A percentile compares a stretch with the other conserved stretches of the same genome.
These are phyloP conservation scores for Epinotia demarniana DNA, from an alignment of 2,888 invertebrate species.

Conservation along the genomic window DNA sequence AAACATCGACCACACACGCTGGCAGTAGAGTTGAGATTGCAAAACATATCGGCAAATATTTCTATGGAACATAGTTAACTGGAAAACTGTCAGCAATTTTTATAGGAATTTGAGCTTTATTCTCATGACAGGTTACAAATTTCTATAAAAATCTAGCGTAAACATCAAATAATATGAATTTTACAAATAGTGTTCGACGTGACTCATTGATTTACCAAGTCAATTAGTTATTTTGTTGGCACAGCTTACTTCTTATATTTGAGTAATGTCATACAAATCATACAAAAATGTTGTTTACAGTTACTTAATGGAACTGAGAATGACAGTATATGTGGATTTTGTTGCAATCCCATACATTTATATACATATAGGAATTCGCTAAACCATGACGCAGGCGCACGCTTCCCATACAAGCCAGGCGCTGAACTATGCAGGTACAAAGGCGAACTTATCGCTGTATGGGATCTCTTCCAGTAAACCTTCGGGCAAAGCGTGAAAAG, in stretches of 20 bases:
- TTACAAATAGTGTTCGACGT: neutral
- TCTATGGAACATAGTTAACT: constrained; percentile 1
- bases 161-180: neutral
- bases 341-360: constrained; percentile 4
- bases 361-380: neutral
- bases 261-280: constrained; percentile 5
- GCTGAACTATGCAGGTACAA: no score
- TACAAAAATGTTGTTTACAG: neutral
- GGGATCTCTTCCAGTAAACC: no score
- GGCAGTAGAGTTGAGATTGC: constrained; percentile 58
- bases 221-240: neutral
- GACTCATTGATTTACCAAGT: constrained; percentile 1
- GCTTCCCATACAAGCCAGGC: no score
- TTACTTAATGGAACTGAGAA: neutral
- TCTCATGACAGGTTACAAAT: neutral
- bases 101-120: neutral
- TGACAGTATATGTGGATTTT: neutral
- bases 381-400: no score
- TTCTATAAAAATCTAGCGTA: neutral
- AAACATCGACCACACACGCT: constrained; percentile 55
- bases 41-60: constrained; percentile 53
- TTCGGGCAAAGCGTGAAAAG: no score
- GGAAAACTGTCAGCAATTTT: neutral
- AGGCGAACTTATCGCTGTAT: no score
- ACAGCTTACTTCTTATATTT: neutral